phyloP scores from a whole-genome alignment of 2,888 invertebrate species.

The Apamea anceps region DNA sequence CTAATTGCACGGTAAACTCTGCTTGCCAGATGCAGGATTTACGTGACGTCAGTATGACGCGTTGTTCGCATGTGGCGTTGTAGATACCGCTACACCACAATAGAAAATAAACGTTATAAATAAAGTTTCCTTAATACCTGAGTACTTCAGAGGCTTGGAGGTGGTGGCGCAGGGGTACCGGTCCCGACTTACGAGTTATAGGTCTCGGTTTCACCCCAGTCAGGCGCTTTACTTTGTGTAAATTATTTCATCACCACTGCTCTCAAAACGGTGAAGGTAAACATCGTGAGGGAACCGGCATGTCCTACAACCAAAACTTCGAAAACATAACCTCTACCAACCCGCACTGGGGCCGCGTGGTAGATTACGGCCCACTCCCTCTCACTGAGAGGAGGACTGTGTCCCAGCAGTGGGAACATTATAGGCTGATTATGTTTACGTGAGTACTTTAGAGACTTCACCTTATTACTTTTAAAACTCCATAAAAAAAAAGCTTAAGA shows the following conservation, averaged over 20 bases:
- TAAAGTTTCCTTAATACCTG: conserved; percentile 3
- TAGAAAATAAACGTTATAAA: conserved; percentile 7
- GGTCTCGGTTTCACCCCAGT: neutral
- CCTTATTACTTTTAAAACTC: neutral
- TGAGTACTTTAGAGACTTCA: neutral
- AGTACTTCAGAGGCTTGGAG: neutral
- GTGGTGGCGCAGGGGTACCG: neutral
- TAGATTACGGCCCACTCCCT: neutral
- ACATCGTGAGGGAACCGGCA: neutral
- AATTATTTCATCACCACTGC: neutral
- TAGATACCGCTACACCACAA: neutral
- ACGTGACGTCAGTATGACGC: too few species aligned
- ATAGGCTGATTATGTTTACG: neutral
- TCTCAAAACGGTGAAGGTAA: neutral
- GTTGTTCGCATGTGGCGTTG: too few species aligned
- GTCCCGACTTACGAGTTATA: neutral
- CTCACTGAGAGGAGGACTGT: neutral
- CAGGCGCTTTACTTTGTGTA: neutral
- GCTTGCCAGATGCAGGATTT: too few species aligned
- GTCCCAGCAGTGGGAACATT: neutral
- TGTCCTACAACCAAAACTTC: neutral
- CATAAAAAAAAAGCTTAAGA: neutral
- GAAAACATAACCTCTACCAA: neutral
- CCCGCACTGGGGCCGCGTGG: neutral
- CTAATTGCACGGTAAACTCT: too few species aligned